Conservation (phyloP, 2,113 vertebrate genomes). For the Calypte anna region DNA sequence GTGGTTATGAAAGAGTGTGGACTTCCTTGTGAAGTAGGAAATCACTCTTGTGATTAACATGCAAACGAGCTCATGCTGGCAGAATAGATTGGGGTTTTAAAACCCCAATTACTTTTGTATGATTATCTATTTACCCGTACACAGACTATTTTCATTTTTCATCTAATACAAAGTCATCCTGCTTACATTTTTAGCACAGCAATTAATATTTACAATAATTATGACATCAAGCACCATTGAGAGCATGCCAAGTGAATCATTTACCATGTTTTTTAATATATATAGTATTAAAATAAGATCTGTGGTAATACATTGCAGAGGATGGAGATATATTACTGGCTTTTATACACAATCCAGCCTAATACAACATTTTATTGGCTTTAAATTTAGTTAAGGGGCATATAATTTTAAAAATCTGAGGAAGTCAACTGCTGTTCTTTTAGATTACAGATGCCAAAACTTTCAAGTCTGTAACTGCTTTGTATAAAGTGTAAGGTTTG, state of each 20-base stretch:
- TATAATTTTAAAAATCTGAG: conserved; percentile 66
- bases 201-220: conserved; percentile 87
- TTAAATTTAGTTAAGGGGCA: conserved; percentile 67
- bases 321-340: conserved; percentile 20
- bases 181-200: conserved; percentile 85
- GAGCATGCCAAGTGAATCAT: conserved; percentile 72
- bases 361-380: conserved; percentile 25
- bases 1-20: conserved; percentile 96
- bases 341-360: conserved; percentile 57
- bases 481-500: conserved; percentile 68
- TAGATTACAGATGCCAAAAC: conserved; percentile 56
- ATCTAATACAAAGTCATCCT: conserved; percentile 87
- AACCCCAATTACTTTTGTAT: conserved; percentile 99
- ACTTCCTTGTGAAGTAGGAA: conserved; percentile 97
- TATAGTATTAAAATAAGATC: conserved; percentile 68
- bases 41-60: conserved; percentile 99
- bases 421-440: conserved; percentile 34
- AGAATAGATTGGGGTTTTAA: conserved; percentile 99
- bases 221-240: conserved; percentile 81
- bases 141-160: conserved; percentile 98
- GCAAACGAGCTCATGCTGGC: conserved; percentile 99
- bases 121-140: conserved; percentile 99
- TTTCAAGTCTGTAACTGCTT: conserved; percentile 67
- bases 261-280: conserved; percentile 65
- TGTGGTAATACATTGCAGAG: conserved; percentile 51